phyloP scores from a whole-genome alignment of 2,888 invertebrate genomes.

The Leucophenga maculata region DNA sequence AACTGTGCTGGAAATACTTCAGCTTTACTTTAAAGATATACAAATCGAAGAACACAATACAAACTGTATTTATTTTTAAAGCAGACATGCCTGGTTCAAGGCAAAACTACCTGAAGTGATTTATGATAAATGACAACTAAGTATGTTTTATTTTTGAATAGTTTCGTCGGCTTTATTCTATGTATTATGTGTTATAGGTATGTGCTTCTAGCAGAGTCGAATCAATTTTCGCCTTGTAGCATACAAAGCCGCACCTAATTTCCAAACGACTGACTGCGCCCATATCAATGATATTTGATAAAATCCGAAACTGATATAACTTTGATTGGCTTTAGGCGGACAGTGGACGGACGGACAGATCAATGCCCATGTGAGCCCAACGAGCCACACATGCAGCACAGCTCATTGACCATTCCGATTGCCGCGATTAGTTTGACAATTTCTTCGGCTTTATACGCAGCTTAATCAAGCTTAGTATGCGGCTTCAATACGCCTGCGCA shows the following conservation, averaged over 20 bases:
- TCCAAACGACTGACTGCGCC: slow-evolving; percentile 15
- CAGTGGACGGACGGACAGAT: no score
- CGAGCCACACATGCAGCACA: slow-evolving; percentile 12
- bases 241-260: slow-evolving; percentile 14
- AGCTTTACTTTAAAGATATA: neutral
- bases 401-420: slow-evolving; percentile 15
- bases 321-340: slow-evolving; percentile 6
- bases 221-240: neutral
- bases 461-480: slow-evolving; percentile 7
- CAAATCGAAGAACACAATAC: no score
- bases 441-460: neutral
- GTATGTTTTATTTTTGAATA: slow-evolving; percentile 2
- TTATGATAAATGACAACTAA: neutral
- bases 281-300: neutral
- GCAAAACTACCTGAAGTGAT: slow-evolving; percentile 55
- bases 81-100: slow-evolving; percentile 51
- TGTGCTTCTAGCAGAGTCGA: neutral
- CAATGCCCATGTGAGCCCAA: neutral
- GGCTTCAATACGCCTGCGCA: slow-evolving; percentile 13
- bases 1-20: slow-evolving; percentile 11
- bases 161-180: neutral
- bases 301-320: neutral
- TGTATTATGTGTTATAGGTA: neutral
- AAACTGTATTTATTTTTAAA: neutral
- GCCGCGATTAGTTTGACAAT: neutral